These are phyloP conservation scores for Spinibarbus caldwelli DNA, from an alignment of 2,797 vertebrate genomes.

Conservation along the genomic window DNA sequence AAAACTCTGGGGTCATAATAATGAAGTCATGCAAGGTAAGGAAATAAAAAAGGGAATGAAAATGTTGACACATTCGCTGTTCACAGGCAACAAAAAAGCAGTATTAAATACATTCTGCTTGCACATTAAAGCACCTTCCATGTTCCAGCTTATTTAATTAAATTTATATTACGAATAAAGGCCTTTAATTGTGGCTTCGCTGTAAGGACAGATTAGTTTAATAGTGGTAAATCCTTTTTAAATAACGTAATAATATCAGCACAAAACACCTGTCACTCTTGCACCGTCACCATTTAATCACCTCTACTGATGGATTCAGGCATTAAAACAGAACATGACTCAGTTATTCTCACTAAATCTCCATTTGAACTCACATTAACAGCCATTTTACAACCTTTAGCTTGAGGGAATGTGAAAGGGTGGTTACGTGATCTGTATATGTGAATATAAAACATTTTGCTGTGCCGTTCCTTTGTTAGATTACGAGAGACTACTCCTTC, in stretches of 20 bases:
- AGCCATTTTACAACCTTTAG: conserved; percentile 4
- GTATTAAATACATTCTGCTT: conserved; percentile 45
- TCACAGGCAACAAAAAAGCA: conserved; percentile 15
- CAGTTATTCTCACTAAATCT: conserved; percentile 32
- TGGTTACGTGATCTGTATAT: conserved; percentile 10
- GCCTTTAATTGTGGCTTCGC: conserved; percentile 69
- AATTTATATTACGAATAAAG: conserved; percentile 55
- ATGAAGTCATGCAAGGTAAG: conserved; percentile 93
- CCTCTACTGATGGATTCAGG: conserved; percentile 8
- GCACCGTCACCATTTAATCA: too few species aligned
- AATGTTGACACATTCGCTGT: background rate
- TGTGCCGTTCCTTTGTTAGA: conserved; percentile 75
- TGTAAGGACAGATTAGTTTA: conserved; percentile 67
- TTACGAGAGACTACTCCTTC: conserved; percentile 93
- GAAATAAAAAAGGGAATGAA: background rate
- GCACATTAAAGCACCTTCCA: conserved; percentile 64
- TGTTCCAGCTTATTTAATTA: conserved; percentile 69
- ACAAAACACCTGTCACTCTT: too few species aligned
- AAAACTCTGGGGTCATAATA: conserved; percentile 93
- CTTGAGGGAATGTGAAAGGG: background rate
- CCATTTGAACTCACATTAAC: conserved; percentile 8
- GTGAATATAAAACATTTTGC: conserved; percentile 16
- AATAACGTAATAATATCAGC: conserved; percentile 65
- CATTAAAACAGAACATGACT: conserved; percentile 37
- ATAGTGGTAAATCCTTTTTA: conserved; percentile 66